Percentiles rank a stretch among this genome's conserved stretches.
phyloP scores from a whole-genome alignment of 2,888 invertebrate genomes.

The Lepidochitona cinerea region DNA sequence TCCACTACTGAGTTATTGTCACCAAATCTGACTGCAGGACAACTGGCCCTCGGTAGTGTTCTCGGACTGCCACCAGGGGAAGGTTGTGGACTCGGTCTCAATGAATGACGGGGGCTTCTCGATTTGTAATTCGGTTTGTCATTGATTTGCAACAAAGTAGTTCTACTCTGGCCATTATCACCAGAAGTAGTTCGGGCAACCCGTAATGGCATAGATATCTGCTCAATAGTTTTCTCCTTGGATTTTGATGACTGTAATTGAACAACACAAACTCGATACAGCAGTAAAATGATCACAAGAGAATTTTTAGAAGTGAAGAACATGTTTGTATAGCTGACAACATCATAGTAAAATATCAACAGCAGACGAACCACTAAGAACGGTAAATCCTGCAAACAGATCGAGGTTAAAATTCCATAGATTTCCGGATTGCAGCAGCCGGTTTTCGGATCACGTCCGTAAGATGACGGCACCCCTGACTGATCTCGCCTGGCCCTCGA shows the following conservation, averaged over 20 bases:
- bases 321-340: conserved; percentile 94
- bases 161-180: not conserved
- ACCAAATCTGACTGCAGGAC: not conserved
- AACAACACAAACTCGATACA: conserved; percentile 79
- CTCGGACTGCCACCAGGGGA: not conserved
- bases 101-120: not conserved
- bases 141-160: conserved; percentile 1
- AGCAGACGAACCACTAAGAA: conserved; percentile 85
- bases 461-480: conserved; percentile 42
- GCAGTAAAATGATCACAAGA: conserved; percentile 86
- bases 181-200: not conserved
- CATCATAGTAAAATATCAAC: conserved; percentile 87
- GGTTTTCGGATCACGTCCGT: not conserved
- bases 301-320: conserved; percentile 95
- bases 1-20: not conserved
- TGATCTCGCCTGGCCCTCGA: conserved; percentile 73
- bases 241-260: conserved; percentile 3
- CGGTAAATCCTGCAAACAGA: conserved; percentile 85
- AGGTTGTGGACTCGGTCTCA: not conserved
- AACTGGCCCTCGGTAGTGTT: not conserved
- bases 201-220: not conserved
- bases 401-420: conserved; percentile 85
- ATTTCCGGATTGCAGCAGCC: conserved; percentile 88
- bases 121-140: conserved; percentile 2
- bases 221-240: not conserved